phyloP scores from a whole-genome alignment of 2,797 vertebrate genomes.

The Lycodopsis pacificus region DNA sequence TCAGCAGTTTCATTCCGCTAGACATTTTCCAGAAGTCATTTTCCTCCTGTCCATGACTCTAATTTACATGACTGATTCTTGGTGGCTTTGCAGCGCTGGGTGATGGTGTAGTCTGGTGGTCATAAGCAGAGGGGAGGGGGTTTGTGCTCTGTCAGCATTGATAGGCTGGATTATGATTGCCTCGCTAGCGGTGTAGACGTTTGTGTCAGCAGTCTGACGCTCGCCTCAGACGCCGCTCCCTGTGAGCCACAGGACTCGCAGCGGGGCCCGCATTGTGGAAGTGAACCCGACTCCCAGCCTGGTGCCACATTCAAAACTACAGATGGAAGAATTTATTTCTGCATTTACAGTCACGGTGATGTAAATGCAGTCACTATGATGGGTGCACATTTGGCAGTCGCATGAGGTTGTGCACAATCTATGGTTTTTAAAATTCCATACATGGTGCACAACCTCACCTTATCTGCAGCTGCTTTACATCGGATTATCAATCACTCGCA shows the following conservation, averaged over 20 bases:
- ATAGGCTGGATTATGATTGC: constrained; percentile 78
- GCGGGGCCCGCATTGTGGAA: constrained; percentile 45
- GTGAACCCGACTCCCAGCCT: constrained; percentile 51
- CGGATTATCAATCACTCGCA: not conserved
- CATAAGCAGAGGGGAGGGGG: not conserved
- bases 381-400: not conserved
- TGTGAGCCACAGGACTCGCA: constrained; percentile 34
- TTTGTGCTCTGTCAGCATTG: constrained; percentile 70
- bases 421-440: not conserved
- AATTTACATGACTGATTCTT: not conserved
- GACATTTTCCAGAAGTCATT: not conserved
- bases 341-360: not conserved
- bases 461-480: not conserved
- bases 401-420: not conserved
- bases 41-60: constrained; percentile 1
- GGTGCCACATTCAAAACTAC: constrained; percentile 72
- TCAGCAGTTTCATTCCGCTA: not conserved
- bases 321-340: constrained; percentile 37
- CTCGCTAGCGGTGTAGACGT: constrained; percentile 66
- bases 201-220: constrained; percentile 78
- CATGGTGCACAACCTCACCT: not conserved
- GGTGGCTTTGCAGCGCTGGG: constrained; percentile 22
- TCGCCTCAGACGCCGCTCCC: constrained; percentile 61
- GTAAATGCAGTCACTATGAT: not conserved
- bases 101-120: constrained; percentile 35